phyloP scores from a whole-genome alignment of 23 tunicate species.

The Diplosoma virens region DNA sequence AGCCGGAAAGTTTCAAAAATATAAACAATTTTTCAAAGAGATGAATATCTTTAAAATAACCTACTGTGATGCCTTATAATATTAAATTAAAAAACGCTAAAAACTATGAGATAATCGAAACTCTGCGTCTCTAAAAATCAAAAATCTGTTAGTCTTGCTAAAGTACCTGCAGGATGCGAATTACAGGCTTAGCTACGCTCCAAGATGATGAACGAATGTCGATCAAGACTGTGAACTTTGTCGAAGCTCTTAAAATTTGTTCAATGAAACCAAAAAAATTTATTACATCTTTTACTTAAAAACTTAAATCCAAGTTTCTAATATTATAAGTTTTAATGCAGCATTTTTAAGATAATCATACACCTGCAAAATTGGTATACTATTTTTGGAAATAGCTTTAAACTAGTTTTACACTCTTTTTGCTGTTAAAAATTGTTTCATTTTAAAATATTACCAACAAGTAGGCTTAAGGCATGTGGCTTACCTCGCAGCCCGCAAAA shows the following conservation, averaged over 20 bases:
- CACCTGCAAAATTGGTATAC: too few species aligned
- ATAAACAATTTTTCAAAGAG: not conserved
- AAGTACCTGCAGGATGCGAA: slow-evolving; percentile 54
- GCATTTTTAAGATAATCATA: not conserved
- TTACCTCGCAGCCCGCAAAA: slow-evolving; percentile 50
- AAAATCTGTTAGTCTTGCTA: too few species aligned
- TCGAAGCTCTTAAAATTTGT: slow-evolving; percentile 21
- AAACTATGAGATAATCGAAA: too few species aligned
- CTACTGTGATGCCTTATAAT: not conserved
- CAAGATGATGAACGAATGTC: slow-evolving; percentile 67
- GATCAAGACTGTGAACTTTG: slow-evolving; percentile 39
- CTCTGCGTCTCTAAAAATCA: too few species aligned
- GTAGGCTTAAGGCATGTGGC: too few species aligned
- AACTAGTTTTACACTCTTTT: not conserved
- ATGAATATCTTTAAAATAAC: not conserved
- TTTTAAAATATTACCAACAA: too few species aligned
- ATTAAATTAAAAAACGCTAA: not conserved
- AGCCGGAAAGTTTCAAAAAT: not conserved
- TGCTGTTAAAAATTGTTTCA: too few species aligned
- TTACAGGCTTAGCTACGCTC: slow-evolving; percentile 62
- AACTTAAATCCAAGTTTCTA: not conserved
- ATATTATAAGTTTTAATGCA: not conserved
- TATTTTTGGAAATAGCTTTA: too few species aligned
- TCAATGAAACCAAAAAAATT: too few species aligned
- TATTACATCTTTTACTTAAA: not conserved